A percentile compares a stretch with the other conserved stretches of the same genome.
phyloP scores from a whole-genome alignment of 2,888 invertebrate species.

The Cheiracanthium punctorium region DNA sequence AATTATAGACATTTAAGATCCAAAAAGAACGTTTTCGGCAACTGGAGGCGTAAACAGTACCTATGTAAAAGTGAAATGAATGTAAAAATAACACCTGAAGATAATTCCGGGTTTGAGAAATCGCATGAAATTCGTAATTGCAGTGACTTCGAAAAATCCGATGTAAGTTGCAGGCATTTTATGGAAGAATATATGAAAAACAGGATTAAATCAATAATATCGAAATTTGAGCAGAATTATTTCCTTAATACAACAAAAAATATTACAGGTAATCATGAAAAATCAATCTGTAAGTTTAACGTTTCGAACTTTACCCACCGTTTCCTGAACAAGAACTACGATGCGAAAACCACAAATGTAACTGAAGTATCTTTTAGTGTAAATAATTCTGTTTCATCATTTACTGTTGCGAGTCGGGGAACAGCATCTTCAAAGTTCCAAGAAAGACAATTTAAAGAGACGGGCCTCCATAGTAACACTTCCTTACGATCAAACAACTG shows the following conservation, averaged over 20 bases:
- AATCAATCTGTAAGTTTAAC: not conserved
- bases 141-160: not conserved
- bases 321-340: not conserved
- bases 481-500: not conserved
- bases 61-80: not conserved
- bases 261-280: not conserved
- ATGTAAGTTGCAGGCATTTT: not conserved
- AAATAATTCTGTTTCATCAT: too few species aligned
- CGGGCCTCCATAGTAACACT: not conserved
- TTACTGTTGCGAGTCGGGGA: too few species aligned
- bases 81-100: not conserved
- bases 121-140: not conserved
- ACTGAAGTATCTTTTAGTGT: too few species aligned
- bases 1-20: not conserved
- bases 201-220: conserved; percentile 35
- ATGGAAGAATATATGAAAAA: conserved; percentile 11
- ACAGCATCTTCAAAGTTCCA: not conserved
- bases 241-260: not conserved
- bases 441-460: not conserved
- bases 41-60: not conserved
- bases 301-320: not conserved
- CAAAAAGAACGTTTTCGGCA: not conserved
- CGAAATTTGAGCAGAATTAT: conserved; percentile 10
- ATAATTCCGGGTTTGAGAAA: not conserved
- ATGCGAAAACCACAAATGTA: not conserved